phyloP scores from a whole-genome alignment of 2,888 invertebrate species.

The Phortica magna region DNA sequence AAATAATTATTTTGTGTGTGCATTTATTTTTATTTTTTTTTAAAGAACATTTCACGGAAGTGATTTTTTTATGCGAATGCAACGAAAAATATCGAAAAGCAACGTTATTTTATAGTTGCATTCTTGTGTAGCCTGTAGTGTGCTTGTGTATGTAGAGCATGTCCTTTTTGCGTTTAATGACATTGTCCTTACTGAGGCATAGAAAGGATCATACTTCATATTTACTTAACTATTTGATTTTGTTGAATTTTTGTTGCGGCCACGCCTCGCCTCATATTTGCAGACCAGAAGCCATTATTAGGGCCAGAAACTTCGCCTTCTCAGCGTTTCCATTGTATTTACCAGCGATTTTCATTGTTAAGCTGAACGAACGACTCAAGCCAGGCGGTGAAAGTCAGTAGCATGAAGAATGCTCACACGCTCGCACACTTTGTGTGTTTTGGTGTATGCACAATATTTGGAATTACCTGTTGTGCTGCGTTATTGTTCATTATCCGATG shows the following conservation, averaged over 20 bases:
- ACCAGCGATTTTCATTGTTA: conserved; percentile 21
- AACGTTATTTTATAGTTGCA: no score
- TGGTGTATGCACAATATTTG: neutral
- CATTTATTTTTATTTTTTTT: no score
- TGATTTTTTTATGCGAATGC: neutral
- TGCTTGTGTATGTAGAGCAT: neutral
- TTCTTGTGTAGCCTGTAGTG: no score
- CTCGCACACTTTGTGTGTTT: neutral
- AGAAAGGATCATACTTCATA: neutral
- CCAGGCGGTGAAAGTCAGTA: no score
- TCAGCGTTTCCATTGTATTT: neutral
- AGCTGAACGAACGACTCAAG: neutral
- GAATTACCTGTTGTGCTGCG: conserved; percentile 1
- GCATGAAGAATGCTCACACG: neutral
- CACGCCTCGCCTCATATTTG: neutral
- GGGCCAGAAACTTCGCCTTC: neutral
- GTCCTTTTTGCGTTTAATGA: neutral
- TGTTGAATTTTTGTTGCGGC: neutral
- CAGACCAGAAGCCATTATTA: conserved; percentile 8
- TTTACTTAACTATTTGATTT: conserved; percentile 12
- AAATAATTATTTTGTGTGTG: conserved; percentile 11
- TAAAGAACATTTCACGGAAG: neutral
- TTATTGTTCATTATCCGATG: conserved; percentile 1
- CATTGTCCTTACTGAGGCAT: neutral
- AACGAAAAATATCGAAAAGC: neutral